A percentile compares a stretch with the other conserved stretches of the same genome.
These are phyloP conservation scores for Ethmia dodecea DNA, from an alignment of 2,888 invertebrate species.

Conservation along the genomic window DNA sequence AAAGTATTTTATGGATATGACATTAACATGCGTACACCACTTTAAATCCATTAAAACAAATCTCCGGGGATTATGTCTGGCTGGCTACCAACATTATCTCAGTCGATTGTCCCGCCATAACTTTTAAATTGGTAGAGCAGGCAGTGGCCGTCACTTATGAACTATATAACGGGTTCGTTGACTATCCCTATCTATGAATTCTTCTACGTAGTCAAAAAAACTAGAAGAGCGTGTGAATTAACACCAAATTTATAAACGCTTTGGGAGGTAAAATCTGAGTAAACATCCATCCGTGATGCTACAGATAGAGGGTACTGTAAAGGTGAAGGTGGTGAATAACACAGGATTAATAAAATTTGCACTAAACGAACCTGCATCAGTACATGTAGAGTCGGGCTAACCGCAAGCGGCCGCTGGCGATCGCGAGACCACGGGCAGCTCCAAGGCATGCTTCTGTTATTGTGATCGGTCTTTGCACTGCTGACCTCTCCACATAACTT, in stretches of 20 bases:
- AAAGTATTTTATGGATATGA: slow-evolving; percentile 43
- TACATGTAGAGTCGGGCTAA: slow-evolving; percentile 51
- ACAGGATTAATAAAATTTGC: no score
- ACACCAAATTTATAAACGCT: not conserved
- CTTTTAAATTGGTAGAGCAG: slow-evolving; percentile 38
- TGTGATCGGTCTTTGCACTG: slow-evolving; percentile 33
- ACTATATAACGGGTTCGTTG: slow-evolving; percentile 46
- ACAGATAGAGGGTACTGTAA: no score
- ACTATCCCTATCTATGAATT: slow-evolving; percentile 34
- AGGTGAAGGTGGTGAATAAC: no score
- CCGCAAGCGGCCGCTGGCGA: slow-evolving; percentile 47
- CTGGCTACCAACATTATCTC: slow-evolving; percentile 44
- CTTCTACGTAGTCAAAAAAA: slow-evolving; percentile 31
- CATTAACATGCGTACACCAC: slow-evolving; percentile 56
- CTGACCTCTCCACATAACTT: slow-evolving; percentile 34
- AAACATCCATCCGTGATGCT: no score
- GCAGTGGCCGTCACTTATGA: slow-evolving; percentile 32
- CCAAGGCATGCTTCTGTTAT: slow-evolving; percentile 55
- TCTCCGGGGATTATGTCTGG: slow-evolving; percentile 47
- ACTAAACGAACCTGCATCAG: slow-evolving; percentile 53
- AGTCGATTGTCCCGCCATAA: slow-evolving; percentile 41
- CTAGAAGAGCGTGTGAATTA: slow-evolving; percentile 14
- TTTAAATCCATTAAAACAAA: slow-evolving; percentile 64
- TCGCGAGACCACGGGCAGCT: slow-evolving; percentile 67
- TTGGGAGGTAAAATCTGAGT: no score